Evolutionary conservation across 1,140 invertebrate species (phyloP).

Genomic region (Euschistus heros): DNA sequence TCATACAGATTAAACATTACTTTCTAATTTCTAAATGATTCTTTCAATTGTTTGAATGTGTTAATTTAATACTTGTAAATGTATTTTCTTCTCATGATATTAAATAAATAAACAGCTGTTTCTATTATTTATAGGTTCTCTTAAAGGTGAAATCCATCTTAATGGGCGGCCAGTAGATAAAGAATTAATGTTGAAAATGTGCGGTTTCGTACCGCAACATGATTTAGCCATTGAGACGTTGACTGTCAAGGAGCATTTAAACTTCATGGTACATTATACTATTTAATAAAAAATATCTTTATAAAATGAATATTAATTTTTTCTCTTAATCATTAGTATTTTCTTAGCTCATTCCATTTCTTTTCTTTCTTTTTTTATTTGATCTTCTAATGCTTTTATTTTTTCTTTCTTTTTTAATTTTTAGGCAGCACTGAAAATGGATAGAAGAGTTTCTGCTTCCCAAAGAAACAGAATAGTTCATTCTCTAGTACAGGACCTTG

Average conservation of each 20-base stretch:
- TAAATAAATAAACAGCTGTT: too few species aligned
- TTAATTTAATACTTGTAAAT: too few species aligned
- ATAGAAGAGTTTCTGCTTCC: slow-evolving; percentile 31
- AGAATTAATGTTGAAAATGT: slow-evolving; percentile 52
- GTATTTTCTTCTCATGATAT: too few species aligned
- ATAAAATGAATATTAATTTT: not conserved
- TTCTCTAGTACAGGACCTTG: slow-evolving; percentile 54
- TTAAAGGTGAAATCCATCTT: slow-evolving; percentile 51
- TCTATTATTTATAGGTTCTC: slow-evolving; percentile 33
- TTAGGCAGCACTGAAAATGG: slow-evolving; percentile 35
- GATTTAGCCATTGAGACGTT: slow-evolving; percentile 55
- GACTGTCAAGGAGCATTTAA: slow-evolving; percentile 58
- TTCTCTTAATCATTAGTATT: not conserved
- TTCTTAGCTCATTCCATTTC: too few species aligned
- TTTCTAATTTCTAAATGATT: too few species aligned
- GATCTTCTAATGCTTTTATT: too few species aligned
- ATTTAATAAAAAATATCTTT: not conserved
- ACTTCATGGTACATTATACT: slow-evolving; percentile 51
- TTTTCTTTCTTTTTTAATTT: not conserved
- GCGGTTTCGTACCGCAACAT: slow-evolving; percentile 60
- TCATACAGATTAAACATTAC: too few species aligned
- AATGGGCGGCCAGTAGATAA: slow-evolving; percentile 51
- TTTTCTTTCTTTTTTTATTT: too few species aligned
- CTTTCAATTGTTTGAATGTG: too few species aligned
- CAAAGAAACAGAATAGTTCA: slow-evolving; percentile 33